Percentiles rank a stretch among this genome's conserved stretches.
These are phyloP conservation scores for Malaclemys terrapin DNA, from an alignment of 2,113 vertebrate genomes.

Conservation along the genomic window DNA sequence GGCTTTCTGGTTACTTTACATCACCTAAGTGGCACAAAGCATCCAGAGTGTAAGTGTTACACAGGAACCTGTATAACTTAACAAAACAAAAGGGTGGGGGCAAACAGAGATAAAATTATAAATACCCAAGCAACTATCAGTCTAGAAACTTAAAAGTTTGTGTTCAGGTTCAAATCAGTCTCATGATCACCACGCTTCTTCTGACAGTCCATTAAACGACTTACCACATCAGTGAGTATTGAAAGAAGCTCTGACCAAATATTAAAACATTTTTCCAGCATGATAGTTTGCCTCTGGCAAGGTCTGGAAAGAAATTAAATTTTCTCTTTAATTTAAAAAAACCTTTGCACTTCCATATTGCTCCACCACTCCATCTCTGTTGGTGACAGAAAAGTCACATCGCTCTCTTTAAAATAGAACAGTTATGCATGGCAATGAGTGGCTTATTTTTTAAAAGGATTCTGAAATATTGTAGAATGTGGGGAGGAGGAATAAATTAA, in stretches of 20 bases:
- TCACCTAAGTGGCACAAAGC: conserved; percentile 32
- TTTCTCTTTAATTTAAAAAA: neutral
- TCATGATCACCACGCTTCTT: neutral
- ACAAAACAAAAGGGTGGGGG: conserved; percentile 38
- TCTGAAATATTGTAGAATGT: neutral
- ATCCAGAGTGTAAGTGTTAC: neutral
- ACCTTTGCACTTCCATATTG: neutral
- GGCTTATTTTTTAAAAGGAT: neutral
- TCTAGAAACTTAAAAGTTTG: conserved; percentile 49
- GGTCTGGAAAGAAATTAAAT: neutral
- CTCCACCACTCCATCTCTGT: neutral
- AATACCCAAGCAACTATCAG: conserved; percentile 67
- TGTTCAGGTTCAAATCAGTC: neutral
- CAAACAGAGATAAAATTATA: conserved; percentile 68
- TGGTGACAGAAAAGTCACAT: rapidly evolving
- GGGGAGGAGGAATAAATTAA: neutral
- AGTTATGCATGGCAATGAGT: neutral
- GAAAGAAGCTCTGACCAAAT: neutral
- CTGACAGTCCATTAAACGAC: neutral
- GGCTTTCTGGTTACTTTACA: conserved; percentile 30
- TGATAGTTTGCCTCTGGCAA: neutral
- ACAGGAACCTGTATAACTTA: conserved; percentile 54
- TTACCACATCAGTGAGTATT: neutral
- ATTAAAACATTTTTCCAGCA: neutral
- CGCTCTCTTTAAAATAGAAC: neutral